A percentile compares a stretch with the other conserved stretches of the same genome.
phyloP scores from a whole-genome alignment of 2,113 vertebrate species.

The Chaetops frenatus region DNA sequence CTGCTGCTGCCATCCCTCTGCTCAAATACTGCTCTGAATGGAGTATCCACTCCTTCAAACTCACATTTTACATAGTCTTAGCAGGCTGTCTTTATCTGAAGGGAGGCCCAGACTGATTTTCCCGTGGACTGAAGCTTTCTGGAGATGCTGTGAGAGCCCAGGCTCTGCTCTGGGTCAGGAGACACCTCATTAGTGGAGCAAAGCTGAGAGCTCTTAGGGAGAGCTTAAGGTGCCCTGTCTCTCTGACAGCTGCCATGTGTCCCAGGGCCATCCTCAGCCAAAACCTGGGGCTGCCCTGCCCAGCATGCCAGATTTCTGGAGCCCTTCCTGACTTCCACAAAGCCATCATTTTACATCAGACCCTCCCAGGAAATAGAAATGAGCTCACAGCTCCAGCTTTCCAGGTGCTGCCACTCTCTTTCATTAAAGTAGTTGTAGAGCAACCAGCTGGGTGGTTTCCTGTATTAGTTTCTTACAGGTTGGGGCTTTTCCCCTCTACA shows the following conservation, averaged over 20 bases:
- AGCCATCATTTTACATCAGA: background rate
- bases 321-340: background rate
- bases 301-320: background rate
- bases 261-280: background rate
- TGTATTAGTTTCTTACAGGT: background rate
- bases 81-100: background rate
- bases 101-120: background rate
- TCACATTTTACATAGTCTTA: background rate
- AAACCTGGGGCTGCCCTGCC: accelerated
- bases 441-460: background rate
- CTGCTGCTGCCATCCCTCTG: background rate
- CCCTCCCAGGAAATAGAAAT: background rate
- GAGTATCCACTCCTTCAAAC: background rate
- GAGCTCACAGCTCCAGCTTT: background rate
- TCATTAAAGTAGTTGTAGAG: background rate
- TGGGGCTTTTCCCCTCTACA: background rate
- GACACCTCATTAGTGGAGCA: accelerated
- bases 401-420: background rate
- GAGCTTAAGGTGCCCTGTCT: background rate
- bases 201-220: background rate
- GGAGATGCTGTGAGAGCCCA: background rate
- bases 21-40: background rate
- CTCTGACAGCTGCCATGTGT: background rate
- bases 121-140: background rate
- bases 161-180: background rate